Evolutionary conservation across 2,888 invertebrate species (phyloP).

Genomic region (Leptura quadrifasciata): DNA sequence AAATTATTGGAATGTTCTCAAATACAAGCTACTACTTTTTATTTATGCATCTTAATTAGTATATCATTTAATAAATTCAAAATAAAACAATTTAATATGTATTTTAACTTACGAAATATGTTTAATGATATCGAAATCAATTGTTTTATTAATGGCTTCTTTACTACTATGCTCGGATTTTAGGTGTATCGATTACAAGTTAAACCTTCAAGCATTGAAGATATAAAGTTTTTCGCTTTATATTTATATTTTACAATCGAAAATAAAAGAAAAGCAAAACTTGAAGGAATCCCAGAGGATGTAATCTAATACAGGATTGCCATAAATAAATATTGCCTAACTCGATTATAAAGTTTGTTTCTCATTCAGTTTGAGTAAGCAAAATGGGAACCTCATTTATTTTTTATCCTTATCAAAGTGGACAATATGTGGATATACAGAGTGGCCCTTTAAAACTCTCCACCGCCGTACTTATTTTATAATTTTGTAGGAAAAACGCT

Average conservation of each 20-base stretch:
- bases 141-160: too few species aligned
- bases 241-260: conserved; percentile 12
- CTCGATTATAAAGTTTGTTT: conserved; percentile 58
- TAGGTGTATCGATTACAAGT: background rate
- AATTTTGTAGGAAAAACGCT: too few species aligned
- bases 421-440: conserved; percentile 12
- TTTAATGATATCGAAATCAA: too few species aligned
- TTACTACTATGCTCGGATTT: too few species aligned
- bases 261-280: conserved; percentile 34
- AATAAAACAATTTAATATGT: too few species aligned
- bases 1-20: too few species aligned
- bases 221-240: conserved; percentile 20
- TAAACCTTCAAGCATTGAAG: background rate
- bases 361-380: conserved; percentile 43
- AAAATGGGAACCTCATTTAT: background rate
- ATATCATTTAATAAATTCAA: too few species aligned
- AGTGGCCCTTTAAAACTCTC: too few species aligned
- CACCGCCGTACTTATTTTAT: too few species aligned
- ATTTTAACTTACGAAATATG: too few species aligned
- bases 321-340: conserved; percentile 60
- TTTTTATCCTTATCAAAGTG: conserved; percentile 11
- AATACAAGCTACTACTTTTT: too few species aligned
- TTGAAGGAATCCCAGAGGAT: conserved; percentile 39
- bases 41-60: too few species aligned
- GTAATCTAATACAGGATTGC: conserved; percentile 46